phyloP scores from a whole-genome alignment of 2,888 invertebrate genomes.

The Dicyrtomina minuta region DNA sequence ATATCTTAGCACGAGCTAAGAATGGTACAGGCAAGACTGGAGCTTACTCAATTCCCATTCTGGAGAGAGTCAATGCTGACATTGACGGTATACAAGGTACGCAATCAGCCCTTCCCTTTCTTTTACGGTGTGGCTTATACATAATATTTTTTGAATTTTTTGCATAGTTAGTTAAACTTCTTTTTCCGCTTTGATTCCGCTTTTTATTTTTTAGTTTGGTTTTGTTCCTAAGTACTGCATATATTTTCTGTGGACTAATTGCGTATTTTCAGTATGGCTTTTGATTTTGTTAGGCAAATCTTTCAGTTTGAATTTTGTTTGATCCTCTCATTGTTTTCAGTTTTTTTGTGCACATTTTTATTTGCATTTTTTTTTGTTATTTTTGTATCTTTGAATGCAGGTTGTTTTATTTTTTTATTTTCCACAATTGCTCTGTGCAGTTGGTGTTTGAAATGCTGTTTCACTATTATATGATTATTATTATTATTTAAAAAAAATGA shows the following conservation, averaged over 20 bases:
- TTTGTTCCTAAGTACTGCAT: too few species aligned
- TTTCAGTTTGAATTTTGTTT: too few species aligned
- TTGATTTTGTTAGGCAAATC: too few species aligned
- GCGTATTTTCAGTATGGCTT: too few species aligned
- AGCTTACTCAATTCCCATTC: conserved; percentile 96
- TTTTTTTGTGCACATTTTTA: conserved; percentile 8
- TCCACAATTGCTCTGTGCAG: neutral
- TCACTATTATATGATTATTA: conserved; percentile 1
- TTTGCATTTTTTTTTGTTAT: neutral
- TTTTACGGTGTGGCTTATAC: too few species aligned
- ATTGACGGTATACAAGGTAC: conserved; percentile 88
- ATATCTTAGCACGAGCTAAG: conserved; percentile 97
- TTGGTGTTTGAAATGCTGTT: neutral
- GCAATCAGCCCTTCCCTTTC: too few species aligned
- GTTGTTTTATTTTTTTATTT: neutral
- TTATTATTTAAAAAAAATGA: neutral
- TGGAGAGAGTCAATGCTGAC: conserved; percentile 78
- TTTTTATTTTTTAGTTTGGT: too few species aligned
- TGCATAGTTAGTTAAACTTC: too few species aligned
- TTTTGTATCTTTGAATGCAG: neutral
- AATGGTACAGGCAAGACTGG: conserved; percentile 99
- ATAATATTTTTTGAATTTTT: too few species aligned
- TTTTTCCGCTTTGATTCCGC: too few species aligned
- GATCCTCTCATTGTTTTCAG: neutral
- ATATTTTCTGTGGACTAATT: too few species aligned